Evolutionary conservation across 2,888 invertebrate genomes (phyloP).

Genomic region (Serrognathus titanus): DNA sequence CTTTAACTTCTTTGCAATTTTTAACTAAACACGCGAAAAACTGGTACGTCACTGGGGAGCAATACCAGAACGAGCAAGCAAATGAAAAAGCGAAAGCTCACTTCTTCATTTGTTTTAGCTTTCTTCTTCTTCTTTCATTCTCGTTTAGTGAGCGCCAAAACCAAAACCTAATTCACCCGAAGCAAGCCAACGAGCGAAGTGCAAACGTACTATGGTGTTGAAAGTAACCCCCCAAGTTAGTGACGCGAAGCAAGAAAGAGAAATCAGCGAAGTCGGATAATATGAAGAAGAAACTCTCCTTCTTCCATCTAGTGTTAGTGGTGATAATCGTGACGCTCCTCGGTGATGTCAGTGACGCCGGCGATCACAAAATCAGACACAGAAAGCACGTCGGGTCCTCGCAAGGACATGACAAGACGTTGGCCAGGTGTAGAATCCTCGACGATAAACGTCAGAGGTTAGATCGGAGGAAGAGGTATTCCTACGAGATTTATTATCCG

Average conservation of each 20-base stretch:
- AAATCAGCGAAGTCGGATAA: constrained; percentile 12
- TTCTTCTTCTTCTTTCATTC: too few relatives aligned
- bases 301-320: constrained; percentile 1
- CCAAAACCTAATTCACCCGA: too few relatives aligned
- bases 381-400: background rate
- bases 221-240: too few relatives aligned
- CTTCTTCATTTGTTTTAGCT: too few relatives aligned
- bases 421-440: constrained; percentile 16
- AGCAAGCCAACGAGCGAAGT: too few relatives aligned
- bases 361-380: background rate
- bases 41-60: too few relatives aligned
- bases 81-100: too few relatives aligned
- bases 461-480: constrained; percentile 9
- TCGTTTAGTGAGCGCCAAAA: too few relatives aligned
- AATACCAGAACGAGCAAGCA: too few relatives aligned
- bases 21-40: too few relatives aligned
- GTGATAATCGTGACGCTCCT: constrained; percentile 3
- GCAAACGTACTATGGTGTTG: constrained; percentile 7
- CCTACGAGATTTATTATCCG: constrained; percentile 2
- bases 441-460: constrained; percentile 11
- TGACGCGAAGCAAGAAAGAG: background rate
- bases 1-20: too few relatives aligned
- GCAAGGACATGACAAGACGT: constrained; percentile 1
- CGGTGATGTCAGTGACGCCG: background rate
- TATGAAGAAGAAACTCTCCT: constrained; percentile 7